A percentile compares a stretch with the other conserved stretches of the same genome.
These are phyloP conservation scores for Corydoras sp. DNA, from an alignment of 2,113 vertebrate species.

Conservation along the genomic window DNA sequence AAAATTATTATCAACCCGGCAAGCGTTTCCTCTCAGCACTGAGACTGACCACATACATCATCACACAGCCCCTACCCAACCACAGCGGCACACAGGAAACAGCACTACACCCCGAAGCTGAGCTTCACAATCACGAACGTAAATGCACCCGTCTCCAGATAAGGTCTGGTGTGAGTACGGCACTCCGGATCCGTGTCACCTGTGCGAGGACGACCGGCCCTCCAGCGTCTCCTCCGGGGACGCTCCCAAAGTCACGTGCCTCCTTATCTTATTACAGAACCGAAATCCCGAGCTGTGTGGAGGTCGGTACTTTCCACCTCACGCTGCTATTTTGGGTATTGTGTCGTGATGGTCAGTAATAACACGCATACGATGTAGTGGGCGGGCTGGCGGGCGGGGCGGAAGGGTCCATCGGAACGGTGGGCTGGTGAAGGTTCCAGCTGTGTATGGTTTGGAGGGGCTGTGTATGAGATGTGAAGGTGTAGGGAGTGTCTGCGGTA, in stretches of 20 bases:
- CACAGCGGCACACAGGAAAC: conserved; percentile 35
- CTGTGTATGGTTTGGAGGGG: background rate
- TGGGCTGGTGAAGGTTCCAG: background rate
- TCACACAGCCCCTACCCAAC: conserved; percentile 20
- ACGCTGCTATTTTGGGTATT: background rate
- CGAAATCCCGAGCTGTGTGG: background rate
- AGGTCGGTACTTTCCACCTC: conserved; percentile 34
- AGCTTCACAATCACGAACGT: background rate
- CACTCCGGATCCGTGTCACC: too few relatives aligned
- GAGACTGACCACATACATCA: conserved; percentile 34
- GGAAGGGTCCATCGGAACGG: background rate
- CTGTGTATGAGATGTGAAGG: conserved; percentile 4
- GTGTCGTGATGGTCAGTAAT: background rate
- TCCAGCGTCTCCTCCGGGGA: too few relatives aligned
- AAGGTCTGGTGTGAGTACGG: too few relatives aligned
- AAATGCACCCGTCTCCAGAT: background rate
- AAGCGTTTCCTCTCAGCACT: conserved; percentile 29
- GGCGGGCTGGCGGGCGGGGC: too few relatives aligned
- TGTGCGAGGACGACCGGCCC: too few relatives aligned
- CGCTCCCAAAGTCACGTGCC: too few relatives aligned
- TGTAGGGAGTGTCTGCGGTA: conserved; percentile 7
- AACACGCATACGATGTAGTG: background rate
- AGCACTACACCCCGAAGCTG: conserved; percentile 1
- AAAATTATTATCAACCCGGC: background rate
- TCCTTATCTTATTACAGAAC: too few relatives aligned